Evolutionary conservation across 2,113 vertebrate genomes (phyloP).

Genomic region (Petromus typicus): DNA sequence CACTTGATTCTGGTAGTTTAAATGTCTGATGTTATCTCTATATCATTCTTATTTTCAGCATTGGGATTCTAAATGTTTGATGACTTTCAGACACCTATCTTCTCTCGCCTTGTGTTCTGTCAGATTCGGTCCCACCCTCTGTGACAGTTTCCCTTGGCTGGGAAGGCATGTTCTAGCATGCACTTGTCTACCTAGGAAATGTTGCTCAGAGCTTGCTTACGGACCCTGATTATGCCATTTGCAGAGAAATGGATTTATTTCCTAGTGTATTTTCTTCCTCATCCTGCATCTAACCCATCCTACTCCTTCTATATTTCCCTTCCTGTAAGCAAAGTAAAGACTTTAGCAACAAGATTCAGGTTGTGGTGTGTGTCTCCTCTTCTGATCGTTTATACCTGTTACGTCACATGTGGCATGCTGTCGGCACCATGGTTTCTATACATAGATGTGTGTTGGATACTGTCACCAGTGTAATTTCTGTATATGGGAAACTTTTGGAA

Average conservation of each 20-base stretch:
- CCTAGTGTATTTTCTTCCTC: neutral
- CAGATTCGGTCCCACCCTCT: constrained; percentile 19
- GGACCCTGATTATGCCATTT: neutral
- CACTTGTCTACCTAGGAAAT: constrained; percentile 8
- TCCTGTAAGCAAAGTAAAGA: neutral
- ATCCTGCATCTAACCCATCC: neutral
- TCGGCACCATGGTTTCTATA: neutral
- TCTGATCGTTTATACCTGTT: neutral
- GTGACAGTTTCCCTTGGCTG: constrained; percentile 38
- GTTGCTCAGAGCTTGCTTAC: neutral
- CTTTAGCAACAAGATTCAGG: neutral
- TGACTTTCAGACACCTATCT: neutral
- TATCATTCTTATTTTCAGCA: constrained; percentile 7
- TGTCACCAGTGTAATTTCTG: neutral
- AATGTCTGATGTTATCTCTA: neutral
- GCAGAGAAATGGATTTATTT: constrained; percentile 31
- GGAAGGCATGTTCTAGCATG: neutral
- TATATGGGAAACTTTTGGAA: neutral
- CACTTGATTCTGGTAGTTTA: neutral
- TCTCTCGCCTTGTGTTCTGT: constrained; percentile 16
- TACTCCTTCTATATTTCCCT: neutral
- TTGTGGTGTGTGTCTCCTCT: neutral
- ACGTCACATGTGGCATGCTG: neutral
- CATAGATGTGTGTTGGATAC: neutral
- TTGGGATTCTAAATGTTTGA: constrained; percentile 47